Conservation (phyloP, 2,113 vertebrate genomes). For the Cervus canadensis region DNA sequence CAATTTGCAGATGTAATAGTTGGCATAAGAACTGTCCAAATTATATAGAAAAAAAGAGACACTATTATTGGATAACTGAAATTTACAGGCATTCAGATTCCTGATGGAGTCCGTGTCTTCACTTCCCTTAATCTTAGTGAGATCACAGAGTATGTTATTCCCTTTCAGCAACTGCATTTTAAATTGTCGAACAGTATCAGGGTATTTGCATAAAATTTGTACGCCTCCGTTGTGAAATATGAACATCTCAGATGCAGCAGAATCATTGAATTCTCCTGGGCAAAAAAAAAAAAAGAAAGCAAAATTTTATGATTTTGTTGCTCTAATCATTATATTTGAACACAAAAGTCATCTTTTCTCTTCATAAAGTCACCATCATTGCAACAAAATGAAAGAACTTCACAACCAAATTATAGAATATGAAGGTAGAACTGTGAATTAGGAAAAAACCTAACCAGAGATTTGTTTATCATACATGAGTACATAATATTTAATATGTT, state of each 20-base stretch:
- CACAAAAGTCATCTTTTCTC: background rate
- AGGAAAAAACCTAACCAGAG: background rate
- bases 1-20: constrained; percentile 76
- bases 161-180: constrained; percentile 80
- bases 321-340: background rate
- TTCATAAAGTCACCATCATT: background rate
- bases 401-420: background rate
- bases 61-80: constrained; percentile 58
- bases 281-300: constrained; percentile 26
- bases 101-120: background rate
- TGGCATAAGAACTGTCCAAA: constrained; percentile 72
- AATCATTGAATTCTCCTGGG: constrained; percentile 70
- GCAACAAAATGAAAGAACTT: constrained; percentile 3
- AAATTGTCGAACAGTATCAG: constrained; percentile 72
- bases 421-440: background rate
- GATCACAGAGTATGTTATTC: constrained; percentile 69
- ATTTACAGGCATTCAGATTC: constrained; percentile 63
- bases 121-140: constrained; percentile 62
- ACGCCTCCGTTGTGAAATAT: constrained; percentile 73
- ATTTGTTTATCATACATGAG: background rate
- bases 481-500: background rate
- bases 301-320: background rate
- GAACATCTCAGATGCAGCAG: constrained; percentile 54
- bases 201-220: constrained; percentile 76
- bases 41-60: constrained; percentile 78